Evolutionary conservation across 2,888 invertebrate species (phyloP), one percentile per base, ranked within the genome.

Genomic region (Monochamus alternatus): DNA sequence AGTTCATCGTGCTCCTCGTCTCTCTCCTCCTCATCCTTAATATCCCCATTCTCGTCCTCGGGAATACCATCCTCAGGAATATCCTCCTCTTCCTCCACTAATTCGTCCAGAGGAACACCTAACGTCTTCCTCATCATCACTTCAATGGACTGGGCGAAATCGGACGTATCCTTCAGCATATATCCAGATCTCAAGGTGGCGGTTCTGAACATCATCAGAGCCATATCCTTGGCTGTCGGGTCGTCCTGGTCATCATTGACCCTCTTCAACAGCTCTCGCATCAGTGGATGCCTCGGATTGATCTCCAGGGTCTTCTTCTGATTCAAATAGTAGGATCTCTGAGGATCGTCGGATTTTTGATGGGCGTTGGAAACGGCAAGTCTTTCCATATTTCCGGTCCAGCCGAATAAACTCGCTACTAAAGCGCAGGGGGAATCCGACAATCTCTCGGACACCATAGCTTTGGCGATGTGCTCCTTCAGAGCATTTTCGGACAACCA

Each of bases 331-430:
- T 96, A 96, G 84, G 93, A 92, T 86, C 96, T 94, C 87, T 97
- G 96, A 51, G 96, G 95, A 90, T 98, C 98, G 87, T 98, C 96
- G 4, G 94, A 89, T 89, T 99, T 99, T 89, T 98, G 97, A 89
- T 99, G 98, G 14, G 99, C 98, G 90, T 99, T 99, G 64, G 96
- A 95, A 80, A 96, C 90, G 79, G 98, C 98, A 81, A 99, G 93
- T 67, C 99, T 93, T 91, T 99, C 99, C 99, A 99, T 99, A 90
- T 99, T 99, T 85, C 98, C 99, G 84, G 98, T 98, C 98, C 98
- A 99, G 82, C 98, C 98, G 90, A 97, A 99, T 91, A 96, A 95
- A 76, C 96, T 95, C 81, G 99, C 99, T 65, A 98, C 97, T 69
- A 99, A 91, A 69, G 98, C 99, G 89, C 98, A 98, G 0, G 99